Evolutionary conservation across 2,113 vertebrate species (phyloP), one percentile per base, ranked within the genome.

Genomic region (Ariopsis seemanni): DNA sequence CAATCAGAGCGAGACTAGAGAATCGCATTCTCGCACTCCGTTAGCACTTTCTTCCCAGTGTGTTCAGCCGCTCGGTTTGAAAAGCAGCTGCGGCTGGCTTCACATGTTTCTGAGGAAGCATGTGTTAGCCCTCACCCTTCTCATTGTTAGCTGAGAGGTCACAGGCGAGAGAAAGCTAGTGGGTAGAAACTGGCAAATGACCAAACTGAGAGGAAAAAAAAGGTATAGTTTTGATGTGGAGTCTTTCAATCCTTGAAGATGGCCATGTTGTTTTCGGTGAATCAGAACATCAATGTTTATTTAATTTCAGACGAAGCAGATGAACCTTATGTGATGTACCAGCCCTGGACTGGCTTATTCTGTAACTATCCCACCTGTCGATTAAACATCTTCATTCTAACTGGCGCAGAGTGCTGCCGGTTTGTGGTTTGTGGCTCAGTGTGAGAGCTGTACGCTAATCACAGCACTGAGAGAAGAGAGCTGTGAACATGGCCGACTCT

Each of bases 401-500:
- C 94, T 94, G 91, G 94, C 74, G 85, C 80, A 30, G 86, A 85
- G 86, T 89, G 88, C 86, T 86, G 91, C 86, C 88, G 88, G 90
- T 88, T 85, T 69, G 86, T 84, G 88, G 91, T 77, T 69, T 78
- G 89, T 91, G 92, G 92, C 93, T 94, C 87, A 0, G 81, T 86
- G 89, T 93, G 90, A 83, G 90, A 83, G 65, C 48, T 50, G 52
- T 87, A 80, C 67, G 58, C 86, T 92, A 92, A 93, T 91, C 89
- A 86, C 87, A 74, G 86, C 87, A 87, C 92, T 93, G 92, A 91
- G 89, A 92, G 86, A 90, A 93, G 77, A 79, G 91, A 92, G 90
- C 92, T 93, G 92, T 92, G 93, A 94, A 94, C 93, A 93, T 78
- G 91, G 91, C 90, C 92, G 91, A 71, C 86, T 87, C 92, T 91